Evolutionary conservation across 2,888 invertebrate genomes (phyloP).

Genomic region (Arge pagana): DNA sequence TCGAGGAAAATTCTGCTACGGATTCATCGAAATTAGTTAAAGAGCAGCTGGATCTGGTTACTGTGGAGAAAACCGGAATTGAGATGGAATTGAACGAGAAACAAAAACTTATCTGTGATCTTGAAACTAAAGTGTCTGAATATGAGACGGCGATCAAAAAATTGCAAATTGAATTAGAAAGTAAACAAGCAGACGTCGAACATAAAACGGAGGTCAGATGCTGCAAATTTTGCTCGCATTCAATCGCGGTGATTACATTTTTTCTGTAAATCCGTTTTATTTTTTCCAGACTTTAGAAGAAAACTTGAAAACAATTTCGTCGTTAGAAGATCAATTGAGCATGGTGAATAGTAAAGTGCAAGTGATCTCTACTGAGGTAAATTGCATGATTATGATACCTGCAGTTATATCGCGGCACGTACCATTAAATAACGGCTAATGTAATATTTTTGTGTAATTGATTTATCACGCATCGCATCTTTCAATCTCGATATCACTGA

Average conservation of each 20-base stretch:
- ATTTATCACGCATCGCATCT: background rate
- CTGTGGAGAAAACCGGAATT: background rate
- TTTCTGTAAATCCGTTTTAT: no score
- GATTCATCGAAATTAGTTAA: background rate
- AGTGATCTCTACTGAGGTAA: background rate
- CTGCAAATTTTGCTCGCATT: background rate
- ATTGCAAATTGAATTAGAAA: constrained; percentile 8
- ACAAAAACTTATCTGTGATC: constrained; percentile 11
- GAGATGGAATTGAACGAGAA: constrained; percentile 19
- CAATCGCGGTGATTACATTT: background rate
- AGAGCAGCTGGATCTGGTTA: background rate
- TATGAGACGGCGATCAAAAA: constrained; percentile 11
- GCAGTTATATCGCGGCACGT: background rate
- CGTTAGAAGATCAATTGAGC: background rate
- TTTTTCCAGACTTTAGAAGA: background rate
- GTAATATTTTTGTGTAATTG: background rate
- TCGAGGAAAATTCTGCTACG: background rate
- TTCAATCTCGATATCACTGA: background rate
- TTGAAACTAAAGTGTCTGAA: background rate
- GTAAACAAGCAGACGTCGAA: constrained; percentile 9
- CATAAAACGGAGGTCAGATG: constrained; percentile 20
- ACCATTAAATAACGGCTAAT: no score
- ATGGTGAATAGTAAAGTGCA: background rate
- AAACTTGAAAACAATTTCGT: background rate
- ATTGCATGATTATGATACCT: background rate